phyloP scores from a whole-genome alignment of 2,797 vertebrate genomes.

The Tragelaphus oryx region DNA sequence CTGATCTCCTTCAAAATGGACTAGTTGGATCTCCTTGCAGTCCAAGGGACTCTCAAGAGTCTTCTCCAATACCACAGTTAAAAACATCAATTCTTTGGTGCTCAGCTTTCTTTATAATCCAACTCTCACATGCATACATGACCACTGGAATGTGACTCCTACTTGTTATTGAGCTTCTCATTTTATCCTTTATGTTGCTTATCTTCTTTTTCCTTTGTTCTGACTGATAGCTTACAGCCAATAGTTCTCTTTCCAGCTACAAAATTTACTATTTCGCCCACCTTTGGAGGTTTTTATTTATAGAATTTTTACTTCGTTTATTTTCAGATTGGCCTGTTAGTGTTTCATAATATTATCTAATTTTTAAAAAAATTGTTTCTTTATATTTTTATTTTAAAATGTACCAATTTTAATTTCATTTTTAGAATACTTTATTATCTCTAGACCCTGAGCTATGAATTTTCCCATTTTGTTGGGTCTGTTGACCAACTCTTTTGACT shows the following conservation, averaged over 20 bases:
- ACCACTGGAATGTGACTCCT: background rate
- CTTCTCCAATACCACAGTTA: background rate
- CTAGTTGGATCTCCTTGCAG: background rate
- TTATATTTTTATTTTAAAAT: conserved; percentile 22
- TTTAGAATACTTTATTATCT: conserved; percentile 24
- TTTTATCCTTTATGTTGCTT: conserved; percentile 27
- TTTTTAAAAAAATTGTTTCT: background rate
- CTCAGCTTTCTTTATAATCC: background rate
- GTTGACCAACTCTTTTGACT: background rate
- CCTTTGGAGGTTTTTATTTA: conserved; percentile 44
- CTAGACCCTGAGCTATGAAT: background rate
- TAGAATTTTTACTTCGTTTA: conserved; percentile 14
- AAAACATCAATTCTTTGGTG: background rate
- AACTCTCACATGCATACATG: background rate
- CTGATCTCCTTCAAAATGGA: background rate
- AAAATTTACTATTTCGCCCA: background rate
- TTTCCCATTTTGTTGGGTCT: background rate
- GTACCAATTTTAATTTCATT: background rate
- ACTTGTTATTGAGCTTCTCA: background rate
- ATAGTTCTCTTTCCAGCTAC: background rate
- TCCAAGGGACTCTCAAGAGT: background rate
- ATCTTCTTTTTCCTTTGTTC: background rate
- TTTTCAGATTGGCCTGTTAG: background rate
- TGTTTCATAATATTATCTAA: background rate
- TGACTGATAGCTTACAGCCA: background rate